Evolutionary conservation across 2,797 vertebrate genomes (phyloP), one percentile per base, ranked within the genome.

Genomic region (Lagorchestes hirsutus): DNA sequence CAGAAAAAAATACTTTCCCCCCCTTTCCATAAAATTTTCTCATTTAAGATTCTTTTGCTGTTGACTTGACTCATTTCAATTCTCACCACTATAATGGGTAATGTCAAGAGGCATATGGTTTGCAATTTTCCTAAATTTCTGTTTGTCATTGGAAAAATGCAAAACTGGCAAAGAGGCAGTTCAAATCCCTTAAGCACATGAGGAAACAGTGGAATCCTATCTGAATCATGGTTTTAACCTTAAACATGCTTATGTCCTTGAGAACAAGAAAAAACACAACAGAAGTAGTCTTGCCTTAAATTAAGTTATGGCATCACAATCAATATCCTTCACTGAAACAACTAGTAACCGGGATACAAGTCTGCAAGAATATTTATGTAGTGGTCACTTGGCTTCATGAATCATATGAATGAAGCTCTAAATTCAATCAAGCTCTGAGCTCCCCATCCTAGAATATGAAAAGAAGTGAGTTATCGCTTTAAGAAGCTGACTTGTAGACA

Each of bases 141-240:
- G 95, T 55, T 46, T 82, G 50, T 91, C 94, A 94, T 14, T 96
- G 58, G 93, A 29, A 93, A 97, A 97, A 91, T 94, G 95, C 6
- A 91, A 87, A 97, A 55, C 93, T 97, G 93, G 90, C 58, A 96
- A 95, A 98, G 94, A 97, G 97, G 97, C 94, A 96, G 97, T 92
- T 97, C 93, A 96, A 96, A 95, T 96, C 96, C 97, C 95, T 97
- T 94, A 97, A 96, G 97, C 24, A 54, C 94, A 93, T 97, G 97
- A 95, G 93, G 95, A 56, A 96, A 87, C 92, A 93, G 96, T 52
- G 93, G 93, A 95, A 94, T 96, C 92, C 87, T 94, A 18, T 96
- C 94, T 94, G 96, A 96, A 95, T 95, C 90, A 55, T 55, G 95
- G 95, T 96, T 57, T 87, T 96, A 96, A 96, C 95, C 96, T 97